Base-by-base conservation (phyloP, 2,797 vertebrate species). In the Momotus momota region DNA sequence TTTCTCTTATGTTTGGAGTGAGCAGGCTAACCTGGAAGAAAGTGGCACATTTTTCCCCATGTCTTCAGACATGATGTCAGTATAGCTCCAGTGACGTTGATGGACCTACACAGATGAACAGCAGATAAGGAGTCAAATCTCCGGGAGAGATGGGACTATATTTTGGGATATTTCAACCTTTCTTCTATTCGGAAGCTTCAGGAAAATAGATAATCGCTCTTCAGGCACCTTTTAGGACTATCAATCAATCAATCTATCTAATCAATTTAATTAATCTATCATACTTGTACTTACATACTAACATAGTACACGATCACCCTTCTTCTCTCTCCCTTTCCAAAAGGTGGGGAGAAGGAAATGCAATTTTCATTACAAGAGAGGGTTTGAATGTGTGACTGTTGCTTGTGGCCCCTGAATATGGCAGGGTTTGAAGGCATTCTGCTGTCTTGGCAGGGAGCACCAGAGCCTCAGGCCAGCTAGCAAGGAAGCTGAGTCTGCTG, bases 361-460 rank as follows among this genome's bases (percentile, higher is more conserved):
- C 27, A 57, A 29, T 94, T 94, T 95, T 87, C 45, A 35, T 33
- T 19, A 55, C 12, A 81, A 45, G 69, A 87, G 15, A 75, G 83
- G 82, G 70, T 84, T 67, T 92, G 78, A 73, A 75, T 46, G 57
- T 60, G 64, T 88, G 90, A 93, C 43, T 90, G 79, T 52, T 80
- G 78, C 90, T 92, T 2, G 80, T 93, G 88, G 90, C 66, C 90
- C 80, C 67, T 67, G 71, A 91, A 77, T 46, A 90, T 93, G 90
- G 91, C 93, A 88, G 51, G 15, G 80, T 95, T 86, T 96, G 91
- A 81, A 94, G 91, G 95, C 96, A 91, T 96, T 97, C 93, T 96
- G 96, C 81, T 90, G 20, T 26, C 52, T 92, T 95, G 96, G 95
- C 95, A 92, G 67, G 31, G 55, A 91, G 83, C 3, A 0, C 31